Evolutionary conservation across 2,888 invertebrate genomes (phyloP).

Genomic region (Sinodicranocentrus sp.): DNA sequence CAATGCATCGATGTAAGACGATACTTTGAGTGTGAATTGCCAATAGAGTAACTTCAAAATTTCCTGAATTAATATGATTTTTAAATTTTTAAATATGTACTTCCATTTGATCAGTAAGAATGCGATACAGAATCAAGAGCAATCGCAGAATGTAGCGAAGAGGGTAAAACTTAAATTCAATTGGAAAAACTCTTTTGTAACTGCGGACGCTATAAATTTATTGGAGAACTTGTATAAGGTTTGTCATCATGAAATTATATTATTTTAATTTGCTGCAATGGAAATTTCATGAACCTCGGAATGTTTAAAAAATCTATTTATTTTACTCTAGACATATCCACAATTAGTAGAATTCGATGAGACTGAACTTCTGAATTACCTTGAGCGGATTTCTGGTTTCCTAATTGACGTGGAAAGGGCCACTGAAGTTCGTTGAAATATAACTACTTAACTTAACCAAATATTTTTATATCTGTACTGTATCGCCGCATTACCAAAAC

Average conservation of each 20-base stretch:
- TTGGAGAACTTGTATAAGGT: conserved; percentile 50
- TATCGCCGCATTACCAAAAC: too few relatives aligned
- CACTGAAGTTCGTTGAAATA: conserved; percentile 47
- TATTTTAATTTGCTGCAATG: not conserved
- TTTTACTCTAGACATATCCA: conserved; percentile 42
- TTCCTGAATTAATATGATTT: not conserved
- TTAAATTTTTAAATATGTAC: not conserved
- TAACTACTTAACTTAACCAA: too few relatives aligned
- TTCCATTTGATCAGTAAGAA: not conserved
- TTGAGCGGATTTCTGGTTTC: conserved; percentile 54
- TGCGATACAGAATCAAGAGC: not conserved
- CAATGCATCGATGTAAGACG: too few relatives aligned
- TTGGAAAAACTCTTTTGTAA: conserved; percentile 43
- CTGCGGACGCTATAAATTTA: conserved; percentile 27
- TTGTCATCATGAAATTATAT: not conserved
- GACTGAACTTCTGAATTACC: conserved; percentile 34
- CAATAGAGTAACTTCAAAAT: not conserved
- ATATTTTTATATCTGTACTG: not conserved
- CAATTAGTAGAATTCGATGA: conserved; percentile 52
- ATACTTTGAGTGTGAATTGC: not conserved
- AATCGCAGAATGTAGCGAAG: not conserved
- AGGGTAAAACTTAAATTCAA: conserved; percentile 51
- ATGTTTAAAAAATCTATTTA: not conserved
- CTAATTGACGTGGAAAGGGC: conserved; percentile 49
- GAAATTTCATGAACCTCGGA: not conserved